Evolutionary conservation across 2,113 vertebrate species (phyloP), one percentile per base, ranked within the genome.

Genomic region (Actenoides lindsayi): DNA sequence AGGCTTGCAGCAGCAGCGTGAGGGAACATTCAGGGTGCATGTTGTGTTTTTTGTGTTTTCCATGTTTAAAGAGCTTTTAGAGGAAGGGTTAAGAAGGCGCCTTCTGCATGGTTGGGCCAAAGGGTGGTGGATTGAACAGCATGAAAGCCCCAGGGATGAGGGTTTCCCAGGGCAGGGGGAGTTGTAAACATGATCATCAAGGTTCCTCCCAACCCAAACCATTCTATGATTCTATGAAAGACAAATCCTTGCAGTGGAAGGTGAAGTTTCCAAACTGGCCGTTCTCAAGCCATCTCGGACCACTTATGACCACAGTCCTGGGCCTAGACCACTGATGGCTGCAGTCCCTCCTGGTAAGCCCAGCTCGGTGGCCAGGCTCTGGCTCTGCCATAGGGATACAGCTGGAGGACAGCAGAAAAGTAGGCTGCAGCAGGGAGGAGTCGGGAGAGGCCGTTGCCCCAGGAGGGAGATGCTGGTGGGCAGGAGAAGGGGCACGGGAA

Each of bases 371-470:
- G 23, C 67, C 53, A 13, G 83, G 42, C 60, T 92, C 15, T 3
- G 20, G 48, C 54, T 60, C 8, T 62, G 74, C 53, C 30, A 0
- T 2, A 9, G 78, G 74, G 60, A 41, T 53, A 0, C 11, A 57
- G 50, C 84, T 35, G 37, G 31, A 53, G 79, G 56, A 18, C 0
- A 1, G 17, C 0, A 0, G 63, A 60, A 57, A 12, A 31, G 21
- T 19, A 6, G 5, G 57, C 80, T 48, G 82, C 15, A 46, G 86
- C 50, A 60, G 20, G 60, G 51, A 92, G 70, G 53, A 83, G 68
- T 37, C 12, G 2, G 76, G 50, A 81, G 81, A 53, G 25, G 75
- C n/a, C 16, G 3, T 10, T 20, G 28, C 21, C 35, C 63, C 63
- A 18, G 76, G 68, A 74, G 44, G 67, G 53, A 85, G 67, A 73